Conservation (phyloP, 2,113 vertebrate genomes). For the Phrynosoma blainvillii region DNA sequence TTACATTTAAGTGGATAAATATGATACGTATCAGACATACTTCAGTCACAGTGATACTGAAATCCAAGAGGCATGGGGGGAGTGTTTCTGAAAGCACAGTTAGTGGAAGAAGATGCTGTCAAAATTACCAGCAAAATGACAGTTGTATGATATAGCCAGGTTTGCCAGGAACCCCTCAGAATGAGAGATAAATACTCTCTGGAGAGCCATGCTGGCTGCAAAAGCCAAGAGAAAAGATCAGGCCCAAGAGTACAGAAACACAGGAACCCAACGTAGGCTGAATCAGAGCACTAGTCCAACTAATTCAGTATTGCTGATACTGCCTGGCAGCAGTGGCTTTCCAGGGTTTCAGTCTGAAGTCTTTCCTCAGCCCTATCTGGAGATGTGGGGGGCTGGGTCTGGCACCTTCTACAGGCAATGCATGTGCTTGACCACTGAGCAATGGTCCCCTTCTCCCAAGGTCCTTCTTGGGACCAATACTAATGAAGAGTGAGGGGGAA, state of each 20-base stretch:
- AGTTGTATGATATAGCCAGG: background rate
- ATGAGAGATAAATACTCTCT: background rate
- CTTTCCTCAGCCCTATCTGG: too few relatives aligned
- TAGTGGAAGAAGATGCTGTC: background rate
- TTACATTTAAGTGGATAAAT: slow-evolving; percentile 49
- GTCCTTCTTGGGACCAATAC: too few relatives aligned
- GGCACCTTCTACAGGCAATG: too few relatives aligned
- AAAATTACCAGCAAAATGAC: background rate
- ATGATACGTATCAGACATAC: slow-evolving; percentile 7
- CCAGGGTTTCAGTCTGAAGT: too few relatives aligned
- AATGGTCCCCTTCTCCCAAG: too few relatives aligned
- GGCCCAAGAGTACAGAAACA: background rate
- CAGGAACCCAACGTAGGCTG: background rate
- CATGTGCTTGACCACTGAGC: too few relatives aligned
- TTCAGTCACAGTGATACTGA: background rate
- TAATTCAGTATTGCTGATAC: too few relatives aligned
- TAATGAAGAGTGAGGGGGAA: too few relatives aligned
- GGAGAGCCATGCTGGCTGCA: background rate
- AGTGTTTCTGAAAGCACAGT: background rate
- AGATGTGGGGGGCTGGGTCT: too few relatives aligned
- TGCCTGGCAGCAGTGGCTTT: too few relatives aligned
- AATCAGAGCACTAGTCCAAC: too few relatives aligned
- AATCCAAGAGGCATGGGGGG: slow-evolving; percentile 18
- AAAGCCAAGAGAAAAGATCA: background rate
- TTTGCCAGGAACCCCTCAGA: background rate